Conservation (phyloP, 2,888 invertebrate genomes). For the Linyphia triangularis region DNA sequence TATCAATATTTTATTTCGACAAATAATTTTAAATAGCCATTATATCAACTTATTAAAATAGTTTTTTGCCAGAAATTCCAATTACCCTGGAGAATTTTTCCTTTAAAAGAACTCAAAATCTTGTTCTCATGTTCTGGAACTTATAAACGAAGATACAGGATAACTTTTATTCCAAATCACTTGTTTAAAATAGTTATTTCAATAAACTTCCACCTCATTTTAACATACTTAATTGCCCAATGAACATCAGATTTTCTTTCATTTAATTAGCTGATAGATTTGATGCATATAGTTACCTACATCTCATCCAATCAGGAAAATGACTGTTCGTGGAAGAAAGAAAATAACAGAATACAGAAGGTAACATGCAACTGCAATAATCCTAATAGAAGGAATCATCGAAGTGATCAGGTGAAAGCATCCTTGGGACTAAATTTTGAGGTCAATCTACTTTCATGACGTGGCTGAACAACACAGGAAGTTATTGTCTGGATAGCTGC, state of each 20-base stretch:
- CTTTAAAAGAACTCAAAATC: too few relatives aligned
- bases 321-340: neutral
- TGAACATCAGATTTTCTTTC: neutral
- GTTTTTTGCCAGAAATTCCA: too few relatives aligned
- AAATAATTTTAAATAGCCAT: too few relatives aligned
- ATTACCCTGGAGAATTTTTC: too few relatives aligned
- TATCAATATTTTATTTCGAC: too few relatives aligned
- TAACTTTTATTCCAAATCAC: too few relatives aligned
- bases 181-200: too few relatives aligned
- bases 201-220: neutral
- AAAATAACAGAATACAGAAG: neutral
- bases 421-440: slow-evolving; percentile 23
- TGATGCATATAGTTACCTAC: neutral
- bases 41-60: too few relatives aligned
- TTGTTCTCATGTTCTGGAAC: too few relatives aligned
- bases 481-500: slow-evolving; percentile 15
- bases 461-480: neutral
- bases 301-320: neutral
- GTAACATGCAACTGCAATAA: slow-evolving; percentile 17
- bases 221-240: neutral
- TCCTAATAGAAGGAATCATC: slow-evolving; percentile 3
- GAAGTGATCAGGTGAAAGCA: slow-evolving; percentile 21
- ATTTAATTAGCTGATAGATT: neutral
- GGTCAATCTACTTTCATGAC: slow-evolving; percentile 50
- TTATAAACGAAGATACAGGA: too few relatives aligned